Evolutionary conservation across 1,140 invertebrate genomes (phyloP), one percentile per base, ranked within the genome.

Genomic region (Bombus impatiens): DNA sequence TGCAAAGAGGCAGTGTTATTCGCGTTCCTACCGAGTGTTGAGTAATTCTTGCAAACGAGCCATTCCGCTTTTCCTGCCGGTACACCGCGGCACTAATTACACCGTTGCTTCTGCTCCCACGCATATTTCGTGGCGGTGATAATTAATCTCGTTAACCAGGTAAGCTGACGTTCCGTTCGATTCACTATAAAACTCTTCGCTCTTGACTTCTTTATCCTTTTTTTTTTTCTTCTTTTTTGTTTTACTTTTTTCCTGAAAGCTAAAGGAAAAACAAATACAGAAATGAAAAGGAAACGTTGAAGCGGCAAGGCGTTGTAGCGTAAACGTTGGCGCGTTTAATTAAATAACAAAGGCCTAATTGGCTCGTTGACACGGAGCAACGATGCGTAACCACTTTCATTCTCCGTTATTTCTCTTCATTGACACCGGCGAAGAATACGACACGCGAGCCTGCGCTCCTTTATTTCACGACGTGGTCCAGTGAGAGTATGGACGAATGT

Each of bases 71-170:
- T 76, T 81, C 75, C 79, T 67, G 80, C 71, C 88, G 72, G 65
- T 71, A 65, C 81, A 25, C 72, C n/a, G 72, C 68, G 83, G 86
- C 75, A 67, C 68, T 89, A 89, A 89, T 89, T 89, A 86, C 79
- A 32, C 76, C 70, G 88, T 80, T 67, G 78, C 67, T 65, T 78
- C 47, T 67, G 79, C 83, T 89, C 87, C 84, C 86, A 89, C 87
- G 88, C 79, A 42, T 89, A 80, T 83, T 89, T 79, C 78, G 78
- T 88, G 76, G 59, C 65, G 32, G 32, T 15, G 22, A 68, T 68
- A 82, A 89, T 89, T 89, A 86, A 89, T 89, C 84, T 82, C 76
- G 42, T 89, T 89, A 76, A 83, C 71, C 82, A 68, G 76, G 76
- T 68, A 42, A 53, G 13, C 28, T 1, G n/a, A n/a, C 28, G 74